These are phyloP conservation scores for Halesus radiatus DNA, from an alignment of 1,140 invertebrate genomes.

Conservation along the genomic window DNA sequence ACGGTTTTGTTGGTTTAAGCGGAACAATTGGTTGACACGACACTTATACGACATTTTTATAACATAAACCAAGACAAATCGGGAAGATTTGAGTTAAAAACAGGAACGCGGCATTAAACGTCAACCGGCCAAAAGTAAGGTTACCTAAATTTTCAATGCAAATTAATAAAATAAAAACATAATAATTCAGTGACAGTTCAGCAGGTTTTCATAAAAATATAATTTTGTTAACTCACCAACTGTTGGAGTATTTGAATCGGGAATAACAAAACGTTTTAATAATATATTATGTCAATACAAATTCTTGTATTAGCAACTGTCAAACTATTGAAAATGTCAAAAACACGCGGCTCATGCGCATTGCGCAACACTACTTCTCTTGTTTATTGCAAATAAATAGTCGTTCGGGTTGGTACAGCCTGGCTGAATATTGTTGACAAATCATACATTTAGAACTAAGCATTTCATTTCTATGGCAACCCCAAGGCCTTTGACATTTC, in stretches of 20 bases:
- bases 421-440: too few species aligned
- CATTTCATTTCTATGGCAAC: too few species aligned
- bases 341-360: conserved; percentile 28
- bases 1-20: neutral
- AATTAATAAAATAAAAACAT: neutral
- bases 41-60: conserved; percentile 20
- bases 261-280: too few species aligned
- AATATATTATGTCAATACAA: too few species aligned
- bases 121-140: conserved; percentile 9
- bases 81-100: neutral
- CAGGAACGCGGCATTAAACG: neutral
- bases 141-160: conserved; percentile 1
- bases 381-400: too few species aligned
- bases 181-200: too few species aligned
- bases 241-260: too few species aligned
- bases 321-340: conserved; percentile 29
- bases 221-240: neutral
- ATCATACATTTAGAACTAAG: too few species aligned
- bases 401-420: neutral
- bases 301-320: neutral
- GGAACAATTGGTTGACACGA: neutral
- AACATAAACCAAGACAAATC: neutral
- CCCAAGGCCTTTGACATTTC: too few species aligned
- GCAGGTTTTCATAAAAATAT: too few species aligned
- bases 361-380: neutral